A percentile compares a stretch with the other conserved stretches of the same genome.
phyloP scores from a whole-genome alignment of 2,888 invertebrate species.

The Leptura quadrifasciata region DNA sequence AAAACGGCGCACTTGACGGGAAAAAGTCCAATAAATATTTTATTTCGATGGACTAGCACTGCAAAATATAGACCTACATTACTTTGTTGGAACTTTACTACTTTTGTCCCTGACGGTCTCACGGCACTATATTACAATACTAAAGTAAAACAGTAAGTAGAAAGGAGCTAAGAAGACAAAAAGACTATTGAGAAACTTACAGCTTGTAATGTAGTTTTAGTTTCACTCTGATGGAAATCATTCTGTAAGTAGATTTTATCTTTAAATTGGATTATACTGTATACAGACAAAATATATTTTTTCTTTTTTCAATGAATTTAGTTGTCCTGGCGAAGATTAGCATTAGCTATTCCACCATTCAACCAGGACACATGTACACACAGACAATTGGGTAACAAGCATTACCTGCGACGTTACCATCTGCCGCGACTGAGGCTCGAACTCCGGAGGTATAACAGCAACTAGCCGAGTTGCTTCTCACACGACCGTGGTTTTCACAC shows the following conservation, averaged over 20 bases:
- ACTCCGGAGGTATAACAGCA: too few relatives aligned
- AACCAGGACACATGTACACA: too few relatives aligned
- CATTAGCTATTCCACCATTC: too few relatives aligned
- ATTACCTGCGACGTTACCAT: too few relatives aligned
- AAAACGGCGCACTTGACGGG: background rate
- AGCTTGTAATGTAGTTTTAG: background rate
- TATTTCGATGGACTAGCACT: constrained; percentile 25
- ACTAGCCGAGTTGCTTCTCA: too few relatives aligned
- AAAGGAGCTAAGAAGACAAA: background rate
- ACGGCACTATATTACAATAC: constrained; percentile 22
- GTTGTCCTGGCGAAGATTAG: too few relatives aligned
- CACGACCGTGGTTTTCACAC: too few relatives aligned
- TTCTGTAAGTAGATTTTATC: background rate
- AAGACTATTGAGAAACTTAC: background rate
- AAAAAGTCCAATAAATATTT: constrained; percentile 20
- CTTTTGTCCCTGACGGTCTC: constrained; percentile 11
- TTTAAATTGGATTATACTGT: background rate
- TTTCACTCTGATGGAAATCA: background rate
- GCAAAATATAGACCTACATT: constrained; percentile 28
- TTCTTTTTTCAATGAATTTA: too few relatives aligned
- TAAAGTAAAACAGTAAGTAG: constrained; percentile 20
- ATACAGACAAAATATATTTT: too few relatives aligned
- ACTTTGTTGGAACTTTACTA: constrained; percentile 26
- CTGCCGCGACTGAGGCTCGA: too few relatives aligned
- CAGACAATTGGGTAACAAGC: too few relatives aligned